These are phyloP conservation scores for Ceuthmochares aereus DNA, from an alignment of 2,113 vertebrate species.

Conservation along the genomic window DNA sequence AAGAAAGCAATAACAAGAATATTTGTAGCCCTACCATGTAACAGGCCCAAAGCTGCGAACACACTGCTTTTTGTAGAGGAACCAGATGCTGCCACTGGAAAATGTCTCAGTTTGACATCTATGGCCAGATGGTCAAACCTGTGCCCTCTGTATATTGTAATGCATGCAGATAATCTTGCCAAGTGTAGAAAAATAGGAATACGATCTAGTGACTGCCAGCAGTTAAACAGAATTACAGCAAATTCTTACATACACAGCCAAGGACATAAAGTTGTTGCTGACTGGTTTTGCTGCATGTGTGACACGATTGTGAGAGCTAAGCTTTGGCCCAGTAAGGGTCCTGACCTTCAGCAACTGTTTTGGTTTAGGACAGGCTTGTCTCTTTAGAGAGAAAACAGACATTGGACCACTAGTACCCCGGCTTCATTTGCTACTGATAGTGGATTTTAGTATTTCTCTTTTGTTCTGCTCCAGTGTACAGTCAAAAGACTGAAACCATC, in stretches of 20 bases:
- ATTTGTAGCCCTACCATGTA: neutral
- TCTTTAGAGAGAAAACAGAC: neutral
- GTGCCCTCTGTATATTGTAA: conserved; percentile 1
- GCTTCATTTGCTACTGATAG: neutral
- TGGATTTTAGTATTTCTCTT: neutral
- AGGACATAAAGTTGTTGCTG: neutral
- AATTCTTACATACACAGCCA: neutral
- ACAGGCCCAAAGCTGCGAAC: conserved; percentile 33
- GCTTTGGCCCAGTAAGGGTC: neutral
- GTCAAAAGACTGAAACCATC: neutral
- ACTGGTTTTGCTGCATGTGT: neutral
- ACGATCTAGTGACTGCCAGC: neutral
- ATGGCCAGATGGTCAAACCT: conserved; percentile 44
- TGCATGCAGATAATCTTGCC: conserved; percentile 2
- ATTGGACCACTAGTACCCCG: neutral
- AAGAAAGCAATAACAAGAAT: neutral
- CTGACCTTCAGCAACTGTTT: neutral
- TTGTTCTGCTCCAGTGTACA: neutral
- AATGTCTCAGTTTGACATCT: conserved; percentile 45
- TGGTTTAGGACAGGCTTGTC: neutral
- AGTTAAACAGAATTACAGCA: neutral
- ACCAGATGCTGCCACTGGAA: conserved; percentile 51
- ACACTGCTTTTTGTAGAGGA: conserved; percentile 12
- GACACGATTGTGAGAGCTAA: neutral
- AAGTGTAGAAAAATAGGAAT: neutral